Percentiles rank a stretch among this genome's conserved stretches.
phyloP scores from a whole-genome alignment of 2,888 invertebrate genomes.

The Agrochola lychnidis region DNA sequence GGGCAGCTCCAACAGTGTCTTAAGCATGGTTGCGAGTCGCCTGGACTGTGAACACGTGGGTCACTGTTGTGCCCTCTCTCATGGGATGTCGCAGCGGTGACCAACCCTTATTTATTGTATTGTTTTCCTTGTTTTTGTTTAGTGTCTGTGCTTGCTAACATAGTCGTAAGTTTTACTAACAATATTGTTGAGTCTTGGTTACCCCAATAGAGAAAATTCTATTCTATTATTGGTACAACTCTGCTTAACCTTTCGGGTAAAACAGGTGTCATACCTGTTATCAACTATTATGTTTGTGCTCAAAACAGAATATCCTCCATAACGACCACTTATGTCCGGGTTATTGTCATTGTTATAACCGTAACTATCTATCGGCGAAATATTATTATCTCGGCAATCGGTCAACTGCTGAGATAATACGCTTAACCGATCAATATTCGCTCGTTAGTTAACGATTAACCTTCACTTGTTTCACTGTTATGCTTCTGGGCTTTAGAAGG shows the following conservation, averaged over 20 bases:
- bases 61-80: no score
- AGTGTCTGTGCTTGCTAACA: no score
- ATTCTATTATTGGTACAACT: neutral
- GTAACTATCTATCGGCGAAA: conserved; percentile 15
- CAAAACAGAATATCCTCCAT: neutral
- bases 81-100: no score
- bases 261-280: neutral
- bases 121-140: no score
- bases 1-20: no score
- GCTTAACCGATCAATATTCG: conserved; percentile 30
- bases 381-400: conserved; percentile 32
- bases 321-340: neutral
- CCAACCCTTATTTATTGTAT: no score
- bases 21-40: no score
- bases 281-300: neutral
- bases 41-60: no score
- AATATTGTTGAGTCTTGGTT: no score
- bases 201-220: no score
- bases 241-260: neutral
- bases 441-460: conserved; percentile 18
- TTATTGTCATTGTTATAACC: conserved; percentile 14
- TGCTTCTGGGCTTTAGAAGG: neutral
- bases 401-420: conserved; percentile 40
- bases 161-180: no score
- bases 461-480: neutral